Evolutionary conservation across 1,140 invertebrate species (phyloP), one percentile per base, ranked within the genome.

Genomic region (Neodiprion virginianus): DNA sequence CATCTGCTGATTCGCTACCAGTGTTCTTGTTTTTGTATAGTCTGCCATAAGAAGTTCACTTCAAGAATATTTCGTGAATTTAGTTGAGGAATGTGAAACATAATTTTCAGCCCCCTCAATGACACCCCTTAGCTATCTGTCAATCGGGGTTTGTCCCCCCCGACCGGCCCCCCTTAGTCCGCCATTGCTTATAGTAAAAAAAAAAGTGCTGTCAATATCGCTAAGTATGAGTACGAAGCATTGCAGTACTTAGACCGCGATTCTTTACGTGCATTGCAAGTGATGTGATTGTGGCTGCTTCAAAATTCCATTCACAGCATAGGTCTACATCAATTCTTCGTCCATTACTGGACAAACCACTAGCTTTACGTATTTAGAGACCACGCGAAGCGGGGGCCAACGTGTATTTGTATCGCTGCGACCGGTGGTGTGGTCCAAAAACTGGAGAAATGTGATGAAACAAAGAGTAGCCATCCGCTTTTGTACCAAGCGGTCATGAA

Each of bases 401-500:
- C 67, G 4, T 75, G 78, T 61, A 7, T 77, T 7, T 23, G 68
- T 23, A 65, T 75, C 47, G 76, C 77, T 71, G 75, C 78, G 0
- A 74, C 69, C 1, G 78, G 78, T 7, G 70, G 72, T 28, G 17
- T 77, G 17, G 71, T 76, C 7, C 68, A 67, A 28, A 74, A 74
- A 71, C 66, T 77, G 12, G 75, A 8, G 8, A 74, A 73, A 67
- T 3, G 11, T 17, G 61, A 69, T 67, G 71, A 72, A 65, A 8
- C 67, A 17, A 70, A 21, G 28, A 71, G 70, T 4, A 67, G 69
- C 7, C 77, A 75, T 68, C 76, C 76, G 3, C 79, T 75, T 79
- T 77, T 80, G 53, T 83, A 76, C 74, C 69, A 12, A 48, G 49
- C 23, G 21, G 77, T 75, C 61, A 72, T 75, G 48, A 76, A 74